phyloP scores from a whole-genome alignment of 2,113 vertebrate genomes.

The Hydrochoerus hydrochaeris region DNA sequence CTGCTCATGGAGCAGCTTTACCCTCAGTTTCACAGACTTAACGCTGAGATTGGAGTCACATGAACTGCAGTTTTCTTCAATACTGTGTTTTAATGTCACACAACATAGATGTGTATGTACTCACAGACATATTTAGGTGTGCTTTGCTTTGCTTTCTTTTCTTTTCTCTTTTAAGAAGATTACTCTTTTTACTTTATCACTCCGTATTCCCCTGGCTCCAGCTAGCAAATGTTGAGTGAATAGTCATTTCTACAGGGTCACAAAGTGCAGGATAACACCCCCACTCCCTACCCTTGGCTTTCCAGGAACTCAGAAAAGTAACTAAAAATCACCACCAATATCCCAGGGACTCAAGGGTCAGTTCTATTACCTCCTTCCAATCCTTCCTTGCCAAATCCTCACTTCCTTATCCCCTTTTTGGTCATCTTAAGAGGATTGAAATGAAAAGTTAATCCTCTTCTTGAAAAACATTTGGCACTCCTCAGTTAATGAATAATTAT shows the following conservation, averaged over 20 bases:
- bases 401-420: background rate
- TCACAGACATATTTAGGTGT: background rate
- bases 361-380: background rate
- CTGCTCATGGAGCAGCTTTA: background rate
- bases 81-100: background rate
- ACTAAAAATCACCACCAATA: constrained; percentile 1
- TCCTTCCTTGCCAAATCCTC: background rate
- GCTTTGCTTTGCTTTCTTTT: background rate
- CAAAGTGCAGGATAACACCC: background rate
- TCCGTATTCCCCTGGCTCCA: background rate
- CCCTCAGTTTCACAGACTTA: background rate
- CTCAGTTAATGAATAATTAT: constrained; percentile 57
- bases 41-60: background rate
- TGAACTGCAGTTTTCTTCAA: background rate
- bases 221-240: background rate
- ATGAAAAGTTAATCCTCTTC: constrained; percentile 58
- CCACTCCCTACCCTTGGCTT: background rate
- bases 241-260: background rate
- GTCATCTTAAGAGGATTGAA: constrained; percentile 60
- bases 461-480: constrained; percentile 14
- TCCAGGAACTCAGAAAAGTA: background rate
- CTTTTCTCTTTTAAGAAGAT: background rate
- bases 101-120: background rate
- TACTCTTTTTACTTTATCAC: background rate
- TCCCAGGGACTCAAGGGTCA: background rate